These are phyloP conservation scores for Cyprinodon brontotheroides DNA, from an alignment of 2,113 vertebrate genomes.

Conservation along the genomic window DNA sequence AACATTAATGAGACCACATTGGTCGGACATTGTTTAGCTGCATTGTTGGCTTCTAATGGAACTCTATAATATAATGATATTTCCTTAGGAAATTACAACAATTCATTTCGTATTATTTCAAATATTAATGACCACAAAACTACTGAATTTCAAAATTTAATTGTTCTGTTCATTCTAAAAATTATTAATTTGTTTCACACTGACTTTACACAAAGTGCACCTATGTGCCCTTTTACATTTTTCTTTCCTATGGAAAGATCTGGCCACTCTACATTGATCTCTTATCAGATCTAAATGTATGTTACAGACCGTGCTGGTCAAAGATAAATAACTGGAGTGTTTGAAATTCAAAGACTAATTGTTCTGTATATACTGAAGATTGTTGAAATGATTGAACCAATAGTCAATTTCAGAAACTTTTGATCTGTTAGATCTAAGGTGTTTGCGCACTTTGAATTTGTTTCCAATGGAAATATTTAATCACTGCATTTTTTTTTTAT, in stretches of 20 bases:
- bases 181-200: neutral
- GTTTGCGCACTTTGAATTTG: neutral
- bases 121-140: slow-evolving; percentile 3
- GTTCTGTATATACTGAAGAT: neutral
- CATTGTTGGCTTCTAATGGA: neutral
- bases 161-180: neutral
- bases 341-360: neutral
- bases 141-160: neutral
- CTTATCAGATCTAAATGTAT: neutral
- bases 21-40: neutral
- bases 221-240: neutral
- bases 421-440: neutral
- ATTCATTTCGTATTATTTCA: slow-evolving; percentile 19
- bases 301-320: neutral
- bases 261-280: neutral
- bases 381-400: neutral
- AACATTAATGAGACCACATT: too few species aligned
- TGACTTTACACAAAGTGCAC: neutral
- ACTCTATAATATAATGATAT: neutral
- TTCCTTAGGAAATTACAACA: slow-evolving; percentile 38
- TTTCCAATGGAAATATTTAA: neutral
- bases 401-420: neutral
- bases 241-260: neutral
- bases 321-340: neutral
- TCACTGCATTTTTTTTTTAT: neutral